Evolutionary conservation across 2,797 vertebrate species (phyloP).

Genomic region (Channallabes apus): DNA sequence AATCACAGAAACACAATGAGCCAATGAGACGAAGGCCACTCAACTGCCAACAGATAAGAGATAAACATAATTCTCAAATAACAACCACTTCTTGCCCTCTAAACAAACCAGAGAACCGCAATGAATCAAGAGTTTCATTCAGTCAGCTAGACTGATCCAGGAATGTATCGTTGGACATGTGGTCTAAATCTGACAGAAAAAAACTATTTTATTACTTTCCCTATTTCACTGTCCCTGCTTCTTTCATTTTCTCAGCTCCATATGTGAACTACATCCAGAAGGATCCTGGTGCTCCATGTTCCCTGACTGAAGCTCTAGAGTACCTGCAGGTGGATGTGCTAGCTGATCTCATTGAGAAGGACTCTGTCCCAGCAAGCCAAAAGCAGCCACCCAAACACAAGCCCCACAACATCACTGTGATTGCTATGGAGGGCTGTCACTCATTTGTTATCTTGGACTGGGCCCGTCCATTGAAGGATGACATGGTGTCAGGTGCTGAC

Average conservation of each 20-base stretch:
- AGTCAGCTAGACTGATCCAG: constrained; percentile 10
- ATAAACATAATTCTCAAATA: constrained; percentile 30
- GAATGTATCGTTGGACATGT: neutral
- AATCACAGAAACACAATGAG: constrained; percentile 52
- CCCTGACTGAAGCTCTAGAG: constrained; percentile 93
- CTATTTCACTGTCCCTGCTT: neutral
- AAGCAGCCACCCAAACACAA: constrained; percentile 78
- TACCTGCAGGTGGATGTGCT: constrained; percentile 94
- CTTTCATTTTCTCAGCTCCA: constrained; percentile 76
- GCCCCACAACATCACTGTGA: constrained; percentile 91
- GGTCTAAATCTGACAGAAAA: neutral
- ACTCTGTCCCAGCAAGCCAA: constrained; percentile 66
- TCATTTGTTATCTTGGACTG: constrained; percentile 98
- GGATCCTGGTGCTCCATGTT: constrained; percentile 89
- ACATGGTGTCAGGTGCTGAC: constrained; percentile 89
- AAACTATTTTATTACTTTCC: neutral
- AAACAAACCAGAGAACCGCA: constrained; percentile 15
- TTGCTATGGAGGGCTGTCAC: constrained; percentile 96
- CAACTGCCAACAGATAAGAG: constrained; percentile 14
- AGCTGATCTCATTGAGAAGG: constrained; percentile 82
- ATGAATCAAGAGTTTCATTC: constrained; percentile 3
- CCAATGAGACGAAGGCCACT: constrained; percentile 28
- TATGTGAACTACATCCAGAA: constrained; percentile 93
- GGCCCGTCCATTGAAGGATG: constrained; percentile 84
- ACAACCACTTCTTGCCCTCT: neutral